These are phyloP conservation scores for Sinopyrophorus schimmeli DNA, from an alignment of 2,888 invertebrate species.

Conservation along the genomic window DNA sequence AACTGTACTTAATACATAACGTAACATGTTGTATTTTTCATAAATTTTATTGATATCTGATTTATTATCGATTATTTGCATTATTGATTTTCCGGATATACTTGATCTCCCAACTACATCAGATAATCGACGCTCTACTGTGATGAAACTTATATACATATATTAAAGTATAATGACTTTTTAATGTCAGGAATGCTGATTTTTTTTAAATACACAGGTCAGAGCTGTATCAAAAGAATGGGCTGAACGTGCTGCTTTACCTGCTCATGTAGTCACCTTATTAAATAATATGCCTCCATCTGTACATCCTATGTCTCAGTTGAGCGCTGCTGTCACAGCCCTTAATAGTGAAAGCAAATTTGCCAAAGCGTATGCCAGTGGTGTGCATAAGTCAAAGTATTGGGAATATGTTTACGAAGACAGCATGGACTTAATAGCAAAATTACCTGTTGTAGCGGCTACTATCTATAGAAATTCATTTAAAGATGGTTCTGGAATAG, in stretches of 20 bases:
- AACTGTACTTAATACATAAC: too few species aligned
- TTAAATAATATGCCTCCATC: constrained; percentile 87
- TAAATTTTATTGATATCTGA: too few species aligned
- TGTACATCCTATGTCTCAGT: constrained; percentile 94
- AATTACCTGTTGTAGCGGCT: constrained; percentile 91
- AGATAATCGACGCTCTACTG: too few species aligned
- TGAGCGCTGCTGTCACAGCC: constrained; percentile 87
- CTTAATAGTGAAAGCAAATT: constrained; percentile 92
- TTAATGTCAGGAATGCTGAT: too few species aligned
- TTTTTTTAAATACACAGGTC: too few species aligned
- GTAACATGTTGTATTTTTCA: too few species aligned
- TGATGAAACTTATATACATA: too few species aligned
- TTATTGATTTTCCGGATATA: too few species aligned
- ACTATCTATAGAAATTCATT: constrained; percentile 91
- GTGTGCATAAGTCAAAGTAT: constrained; percentile 85
- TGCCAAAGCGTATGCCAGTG: constrained; percentile 85
- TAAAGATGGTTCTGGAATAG: constrained; percentile 82
- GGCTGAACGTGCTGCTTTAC: constrained; percentile 86
- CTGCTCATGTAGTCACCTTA: constrained; percentile 90
- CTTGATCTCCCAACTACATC: too few species aligned
- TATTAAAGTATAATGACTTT: not conserved
- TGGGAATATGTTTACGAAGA: constrained; percentile 95
- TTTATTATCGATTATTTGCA: too few species aligned
- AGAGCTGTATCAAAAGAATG: constrained; percentile 77
- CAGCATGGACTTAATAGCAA: constrained; percentile 92